Evolutionary conservation across 2,797 vertebrate species (phyloP).

Genomic region (Leptatherina wallacei): DNA sequence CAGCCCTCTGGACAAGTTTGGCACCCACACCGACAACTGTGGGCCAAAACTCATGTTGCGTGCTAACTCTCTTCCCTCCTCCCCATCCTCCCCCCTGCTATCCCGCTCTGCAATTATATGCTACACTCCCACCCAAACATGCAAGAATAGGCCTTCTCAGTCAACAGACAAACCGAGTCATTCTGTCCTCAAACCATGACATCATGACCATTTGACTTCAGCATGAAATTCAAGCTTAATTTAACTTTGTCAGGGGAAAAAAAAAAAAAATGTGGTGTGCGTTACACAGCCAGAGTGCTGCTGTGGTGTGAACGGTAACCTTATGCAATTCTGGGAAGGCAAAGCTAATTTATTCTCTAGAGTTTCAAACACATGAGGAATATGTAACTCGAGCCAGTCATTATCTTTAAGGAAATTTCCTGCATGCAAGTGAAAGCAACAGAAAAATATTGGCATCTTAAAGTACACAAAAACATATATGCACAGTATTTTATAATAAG

Average conservation of each 20-base stretch:
- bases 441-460: background rate
- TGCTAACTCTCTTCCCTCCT: conserved; percentile 80
- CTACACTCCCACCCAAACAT: conserved; percentile 84
- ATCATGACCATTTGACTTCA: conserved; percentile 84
- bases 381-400: conserved; percentile 44
- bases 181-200: conserved; percentile 85
- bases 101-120: conserved; percentile 85
- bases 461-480: background rate
- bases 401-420: conserved; percentile 17
- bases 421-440: background rate
- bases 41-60: conserved; percentile 83
- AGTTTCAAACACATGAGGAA: conserved; percentile 45
- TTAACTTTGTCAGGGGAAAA: conserved; percentile 76
- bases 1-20: conserved; percentile 81
- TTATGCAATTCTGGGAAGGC: conserved; percentile 56
- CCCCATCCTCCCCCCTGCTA: conserved; percentile 79
- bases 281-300: conserved; percentile 64
- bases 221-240: conserved; percentile 81
- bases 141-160: conserved; percentile 85
- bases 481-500: too few relatives aligned
- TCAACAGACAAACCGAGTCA: conserved; percentile 84
- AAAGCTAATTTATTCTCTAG: conserved; percentile 48
- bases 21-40: conserved; percentile 72
- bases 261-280: conserved; percentile 54
- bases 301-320: conserved; percentile 64